phyloP scores from a whole-genome alignment of 2,888 invertebrate species.

The Strigamia crassipes region DNA sequence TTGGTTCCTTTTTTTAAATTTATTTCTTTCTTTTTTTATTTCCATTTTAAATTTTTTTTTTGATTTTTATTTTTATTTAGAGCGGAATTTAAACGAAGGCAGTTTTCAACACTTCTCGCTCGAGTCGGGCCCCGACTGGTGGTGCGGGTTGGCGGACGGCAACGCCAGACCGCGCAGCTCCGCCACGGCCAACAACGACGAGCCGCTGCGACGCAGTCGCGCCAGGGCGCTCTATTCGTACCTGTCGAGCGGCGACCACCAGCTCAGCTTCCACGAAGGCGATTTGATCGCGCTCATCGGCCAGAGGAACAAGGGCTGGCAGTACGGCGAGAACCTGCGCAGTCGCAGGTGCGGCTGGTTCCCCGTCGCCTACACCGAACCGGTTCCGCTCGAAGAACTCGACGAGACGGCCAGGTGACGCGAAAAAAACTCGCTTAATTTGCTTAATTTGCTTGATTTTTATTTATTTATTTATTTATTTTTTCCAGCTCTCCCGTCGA shows the following conservation, averaged over 20 bases:
- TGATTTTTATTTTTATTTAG: neutral
- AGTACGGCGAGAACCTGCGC: constrained; percentile 91
- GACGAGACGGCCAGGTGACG: constrained; percentile 44
- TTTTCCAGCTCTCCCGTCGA: constrained; percentile 41
- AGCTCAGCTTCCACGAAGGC: constrained; percentile 87
- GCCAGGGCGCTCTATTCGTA: constrained; percentile 88
- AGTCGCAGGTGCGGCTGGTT: constrained; percentile 91
- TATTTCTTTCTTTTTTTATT: no score
- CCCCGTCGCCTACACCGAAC: constrained; percentile 90
- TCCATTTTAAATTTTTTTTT: no score
- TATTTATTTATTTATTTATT: neutral
- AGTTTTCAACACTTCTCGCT: constrained; percentile 45
- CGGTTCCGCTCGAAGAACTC: constrained; percentile 64
- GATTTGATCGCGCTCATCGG: constrained; percentile 86
- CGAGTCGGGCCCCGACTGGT: constrained; percentile 44
- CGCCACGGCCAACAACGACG: constrained; percentile 62
- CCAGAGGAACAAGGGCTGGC: constrained; percentile 92
- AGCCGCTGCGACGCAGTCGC: constrained; percentile 64
- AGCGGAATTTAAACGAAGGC: constrained; percentile 44
- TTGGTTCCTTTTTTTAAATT: no score
- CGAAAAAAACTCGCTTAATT: no score
- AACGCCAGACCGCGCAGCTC: constrained; percentile 57
- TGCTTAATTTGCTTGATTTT: neutral
- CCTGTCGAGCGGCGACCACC: constrained; percentile 84
- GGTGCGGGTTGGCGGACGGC: constrained; percentile 45